These are phyloP conservation scores for Baronia brevicornis DNA, from an alignment of 2,888 invertebrate genomes.

Conservation along the genomic window DNA sequence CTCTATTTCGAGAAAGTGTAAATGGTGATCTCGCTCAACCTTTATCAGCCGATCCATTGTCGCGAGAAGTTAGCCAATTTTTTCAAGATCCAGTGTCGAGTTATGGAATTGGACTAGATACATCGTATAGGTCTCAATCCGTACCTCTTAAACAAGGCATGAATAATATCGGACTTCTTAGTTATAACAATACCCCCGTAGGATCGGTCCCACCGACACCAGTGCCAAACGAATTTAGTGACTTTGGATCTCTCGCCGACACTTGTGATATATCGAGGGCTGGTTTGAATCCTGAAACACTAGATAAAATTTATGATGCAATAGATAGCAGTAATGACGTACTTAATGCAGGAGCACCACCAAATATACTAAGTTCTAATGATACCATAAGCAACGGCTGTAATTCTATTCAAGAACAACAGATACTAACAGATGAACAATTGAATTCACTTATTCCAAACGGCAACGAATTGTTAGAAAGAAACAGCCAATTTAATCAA, in stretches of 20 bases:
- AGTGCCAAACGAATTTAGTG: slow-evolving; percentile 82
- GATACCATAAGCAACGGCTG: slow-evolving; percentile 55
- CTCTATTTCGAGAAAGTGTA: slow-evolving; percentile 58
- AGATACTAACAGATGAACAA: slow-evolving; percentile 53
- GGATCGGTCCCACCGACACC: slow-evolving; percentile 81
- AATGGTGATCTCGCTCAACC: slow-evolving; percentile 55
- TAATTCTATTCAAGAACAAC: slow-evolving; percentile 51
- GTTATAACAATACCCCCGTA: slow-evolving; percentile 73
- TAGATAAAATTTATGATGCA: slow-evolving; percentile 80
- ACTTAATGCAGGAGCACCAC: slow-evolving; percentile 43
- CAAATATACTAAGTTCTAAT: slow-evolving; percentile 43
- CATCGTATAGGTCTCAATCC: slow-evolving; percentile 82
- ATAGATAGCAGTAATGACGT: slow-evolving; percentile 72
- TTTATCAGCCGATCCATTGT: slow-evolving; percentile 65
- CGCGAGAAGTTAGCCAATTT: slow-evolving; percentile 78
- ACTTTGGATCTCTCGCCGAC: slow-evolving; percentile 78
- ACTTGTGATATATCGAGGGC: slow-evolving; percentile 71
- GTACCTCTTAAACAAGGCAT: slow-evolving; percentile 82
- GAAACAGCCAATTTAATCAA: slow-evolving; percentile 48
- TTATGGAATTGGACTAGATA: slow-evolving; percentile 58
- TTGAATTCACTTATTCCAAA: slow-evolving; percentile 58
- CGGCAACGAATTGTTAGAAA: slow-evolving; percentile 45
- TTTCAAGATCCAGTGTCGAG: slow-evolving; percentile 70
- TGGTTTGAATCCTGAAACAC: slow-evolving; percentile 75
- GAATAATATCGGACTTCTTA: slow-evolving; percentile 49